Base-by-base conservation (phyloP, 2,113 vertebrate species). In the Leptodactylus fuscus region DNA sequence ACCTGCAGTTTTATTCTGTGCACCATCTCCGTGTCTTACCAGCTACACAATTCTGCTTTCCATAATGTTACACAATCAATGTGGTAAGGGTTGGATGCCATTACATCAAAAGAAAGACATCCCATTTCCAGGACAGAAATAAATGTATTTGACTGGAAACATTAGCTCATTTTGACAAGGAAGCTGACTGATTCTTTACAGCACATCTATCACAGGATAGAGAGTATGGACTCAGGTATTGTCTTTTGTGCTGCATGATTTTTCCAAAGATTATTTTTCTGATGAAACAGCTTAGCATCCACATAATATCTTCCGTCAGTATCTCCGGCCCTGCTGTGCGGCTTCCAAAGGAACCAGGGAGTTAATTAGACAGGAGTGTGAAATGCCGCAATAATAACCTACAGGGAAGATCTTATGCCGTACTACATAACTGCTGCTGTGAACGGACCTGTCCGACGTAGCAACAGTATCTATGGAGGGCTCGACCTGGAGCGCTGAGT, bases 211-310 rank as follows among this genome's bases (percentile, higher is more conserved):
- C 83, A 85, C 36, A 53, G 83, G 15, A 55, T 27, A 22, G 77
- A 77, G 46, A 53, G 83, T n/a, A 51, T 15, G 9, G 67, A 13
- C 69, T 71, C 34, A 12, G 32, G 34, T 74, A n/a, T 60, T 79
- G 76, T 79, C 32, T 79, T 79, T 60, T 13, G 2, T 69, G 60
- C 22, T 78, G 15, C 34, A 27, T 27, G 44, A 85, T 70, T 51
- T 76, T 83, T 48, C 29, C 5, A 13, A 85, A 78, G 83, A 78
- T 85, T 53, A 79, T 78, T 78, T 62, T 85, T 44, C 24, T 53
- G 74, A 85, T 70, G 74, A 79, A 85, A 38, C 83, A 78, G 83
- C 60, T 78, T 78, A 85, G 74, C 7, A 34, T 78, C 44, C 75
- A 69, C 60, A 79, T 78, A 53, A 85, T 79, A 85, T 85, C 60